A percentile compares a stretch with the other conserved stretches of the same genome.
phyloP scores from a whole-genome alignment of 2,113 vertebrate genomes.

The Camelus dromedarius region DNA sequence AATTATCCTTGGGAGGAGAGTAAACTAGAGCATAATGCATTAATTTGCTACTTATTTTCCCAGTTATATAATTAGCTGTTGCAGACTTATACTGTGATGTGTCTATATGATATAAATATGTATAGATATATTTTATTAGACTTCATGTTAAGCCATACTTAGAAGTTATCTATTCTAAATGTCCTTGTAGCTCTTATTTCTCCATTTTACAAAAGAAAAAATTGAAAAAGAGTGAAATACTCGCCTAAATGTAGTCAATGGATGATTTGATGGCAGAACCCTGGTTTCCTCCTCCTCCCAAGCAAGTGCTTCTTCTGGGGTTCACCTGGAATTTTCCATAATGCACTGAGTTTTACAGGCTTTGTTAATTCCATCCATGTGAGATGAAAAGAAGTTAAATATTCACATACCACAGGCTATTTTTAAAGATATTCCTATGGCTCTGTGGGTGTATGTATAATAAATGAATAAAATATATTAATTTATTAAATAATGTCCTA shows the following conservation, averaged over 20 bases:
- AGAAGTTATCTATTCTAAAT: conserved; percentile 1
- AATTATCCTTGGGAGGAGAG: conserved; percentile 62
- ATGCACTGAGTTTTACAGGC: background rate
- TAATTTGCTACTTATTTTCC: conserved; percentile 62
- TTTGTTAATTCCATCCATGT: conserved; percentile 32
- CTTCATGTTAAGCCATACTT: conserved; percentile 9
- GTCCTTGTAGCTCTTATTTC: background rate
- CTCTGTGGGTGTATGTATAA: background rate
- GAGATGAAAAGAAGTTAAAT: conserved; percentile 53
- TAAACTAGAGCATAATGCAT: conserved; percentile 64
- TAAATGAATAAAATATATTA: conserved; percentile 50
- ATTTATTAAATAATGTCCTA: conserved; percentile 36
- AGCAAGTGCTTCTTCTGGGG: background rate
- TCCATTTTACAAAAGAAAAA: conserved; percentile 44
- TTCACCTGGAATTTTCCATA: conserved; percentile 30
- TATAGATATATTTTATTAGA: conserved; percentile 6
- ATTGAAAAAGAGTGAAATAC: background rate
- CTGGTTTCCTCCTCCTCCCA: conserved; percentile 12
- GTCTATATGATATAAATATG: conserved; percentile 20
- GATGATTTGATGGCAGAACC: conserved; percentile 26
- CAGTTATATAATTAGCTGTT: conserved; percentile 53
- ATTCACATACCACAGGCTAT: background rate
- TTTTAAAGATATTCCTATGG: conserved; percentile 43
- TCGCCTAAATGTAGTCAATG: background rate
- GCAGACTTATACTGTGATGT: background rate